phyloP scores from a whole-genome alignment of 2,113 vertebrate genomes.

The Rhinolophus sinicus region DNA sequence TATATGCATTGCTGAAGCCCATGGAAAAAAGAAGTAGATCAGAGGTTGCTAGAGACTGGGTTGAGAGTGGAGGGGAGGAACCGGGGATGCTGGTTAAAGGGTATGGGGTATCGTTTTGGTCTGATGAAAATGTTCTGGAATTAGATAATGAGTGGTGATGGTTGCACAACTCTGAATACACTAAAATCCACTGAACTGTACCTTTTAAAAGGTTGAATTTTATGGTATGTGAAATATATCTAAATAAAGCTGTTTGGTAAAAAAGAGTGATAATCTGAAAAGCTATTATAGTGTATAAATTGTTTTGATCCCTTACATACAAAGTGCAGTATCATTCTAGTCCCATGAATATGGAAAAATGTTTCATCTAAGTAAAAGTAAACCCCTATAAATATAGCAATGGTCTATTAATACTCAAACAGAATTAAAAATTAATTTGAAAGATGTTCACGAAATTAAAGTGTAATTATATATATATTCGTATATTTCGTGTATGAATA shows the following conservation, averaged over 20 bases:
- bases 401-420: background rate
- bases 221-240: background rate
- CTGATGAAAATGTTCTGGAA: background rate
- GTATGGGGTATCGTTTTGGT: background rate
- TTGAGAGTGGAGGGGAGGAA: background rate
- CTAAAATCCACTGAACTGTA: background rate
- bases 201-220: background rate
- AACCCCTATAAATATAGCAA: background rate
- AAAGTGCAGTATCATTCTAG: background rate
- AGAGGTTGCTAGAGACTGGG: too few species aligned
- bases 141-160: background rate
- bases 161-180: background rate
- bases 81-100: background rate
- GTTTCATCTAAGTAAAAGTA: slow-evolving; percentile 3
- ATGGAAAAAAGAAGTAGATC: background rate
- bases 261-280: background rate
- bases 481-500: slow-evolving; percentile 52
- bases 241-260: background rate
- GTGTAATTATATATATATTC: background rate
- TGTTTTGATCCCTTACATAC: slow-evolving; percentile 2
- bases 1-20: background rate
- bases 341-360: slow-evolving; percentile 1
- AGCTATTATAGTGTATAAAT: background rate
- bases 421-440: slow-evolving; percentile 56
- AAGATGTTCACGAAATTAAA: slow-evolving; percentile 42